Evolutionary conservation across 2,888 invertebrate genomes (phyloP).

Genomic region (Scaptomyza parva): DNA sequence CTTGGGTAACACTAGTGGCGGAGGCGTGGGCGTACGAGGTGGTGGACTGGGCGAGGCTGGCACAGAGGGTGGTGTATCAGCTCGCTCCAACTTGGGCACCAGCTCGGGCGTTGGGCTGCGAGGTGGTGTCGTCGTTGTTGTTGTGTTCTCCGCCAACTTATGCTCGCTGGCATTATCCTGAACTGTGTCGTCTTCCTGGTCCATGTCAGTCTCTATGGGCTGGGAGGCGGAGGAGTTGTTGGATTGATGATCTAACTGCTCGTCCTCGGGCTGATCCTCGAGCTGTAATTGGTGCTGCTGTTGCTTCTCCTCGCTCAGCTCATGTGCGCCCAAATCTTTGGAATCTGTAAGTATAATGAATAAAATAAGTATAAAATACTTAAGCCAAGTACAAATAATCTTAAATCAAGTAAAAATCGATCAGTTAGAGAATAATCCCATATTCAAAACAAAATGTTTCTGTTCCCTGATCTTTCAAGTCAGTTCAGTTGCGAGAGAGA

Average conservation of each 20-base stretch:
- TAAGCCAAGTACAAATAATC: too few species aligned
- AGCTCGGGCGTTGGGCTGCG: conserved; percentile 52
- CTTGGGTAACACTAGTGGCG: conserved; percentile 86
- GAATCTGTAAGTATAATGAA: conserved; percentile 78
- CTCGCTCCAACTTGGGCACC: conserved; percentile 59
- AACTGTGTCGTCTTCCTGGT: conserved; percentile 47
- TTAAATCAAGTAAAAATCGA: background rate
- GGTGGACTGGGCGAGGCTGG: conserved; percentile 63
- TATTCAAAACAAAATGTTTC: background rate
- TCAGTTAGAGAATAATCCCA: background rate
- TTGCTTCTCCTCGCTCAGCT: conserved; percentile 74
- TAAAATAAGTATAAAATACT: background rate
- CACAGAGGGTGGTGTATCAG: conserved; percentile 59
- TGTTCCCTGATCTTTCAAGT: background rate
- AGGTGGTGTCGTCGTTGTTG: conserved; percentile 52
- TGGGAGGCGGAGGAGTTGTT: conserved; percentile 37
- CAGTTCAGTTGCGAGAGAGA: conserved; percentile 31
- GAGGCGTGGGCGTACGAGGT: conserved; percentile 40
- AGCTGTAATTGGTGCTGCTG: conserved; percentile 49
- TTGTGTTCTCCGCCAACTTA: conserved; percentile 23
- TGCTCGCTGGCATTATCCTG: conserved; percentile 27
- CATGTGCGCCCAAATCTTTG: conserved; percentile 83
- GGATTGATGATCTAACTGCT: conserved; percentile 38
- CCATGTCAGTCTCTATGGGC: conserved; percentile 55
- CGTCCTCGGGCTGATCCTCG: conserved; percentile 53